phyloP scores from a whole-genome alignment of 2,113 vertebrate species.

The Aspiorhynchus laticeps region DNA sequence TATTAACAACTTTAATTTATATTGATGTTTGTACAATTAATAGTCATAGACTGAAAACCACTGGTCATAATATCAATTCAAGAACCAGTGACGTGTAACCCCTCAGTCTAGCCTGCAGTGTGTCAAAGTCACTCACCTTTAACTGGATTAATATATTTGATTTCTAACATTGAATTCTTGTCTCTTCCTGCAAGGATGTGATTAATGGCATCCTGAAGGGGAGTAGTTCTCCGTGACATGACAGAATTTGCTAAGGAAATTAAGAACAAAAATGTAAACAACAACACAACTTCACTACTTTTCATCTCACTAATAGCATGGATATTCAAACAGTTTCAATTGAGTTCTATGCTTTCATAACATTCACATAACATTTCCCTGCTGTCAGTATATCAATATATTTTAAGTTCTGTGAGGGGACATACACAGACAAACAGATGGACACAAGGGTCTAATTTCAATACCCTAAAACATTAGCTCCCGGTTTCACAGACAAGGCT shows the following conservation, averaged over 20 bases:
- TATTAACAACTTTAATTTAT: conserved; percentile 20
- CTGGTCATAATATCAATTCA: neutral
- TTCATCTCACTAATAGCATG: too few species aligned
- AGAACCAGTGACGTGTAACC: neutral
- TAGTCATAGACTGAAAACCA: neutral
- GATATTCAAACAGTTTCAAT: too few species aligned
- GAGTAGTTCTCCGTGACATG: conserved; percentile 12
- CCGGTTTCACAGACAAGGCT: too few species aligned
- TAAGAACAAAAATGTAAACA: neutral
- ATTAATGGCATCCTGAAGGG: conserved; percentile 9
- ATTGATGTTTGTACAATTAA: conserved; percentile 15
- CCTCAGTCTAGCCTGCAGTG: neutral
- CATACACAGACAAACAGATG: too few species aligned
- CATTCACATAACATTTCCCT: too few species aligned
- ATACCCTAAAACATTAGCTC: too few species aligned
- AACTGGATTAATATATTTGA: neutral
- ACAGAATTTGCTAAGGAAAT: conserved; percentile 6
- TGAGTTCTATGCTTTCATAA: too few species aligned
- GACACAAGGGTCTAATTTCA: too few species aligned
- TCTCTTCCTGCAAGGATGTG: conserved; percentile 8
- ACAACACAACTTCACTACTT: too few species aligned
- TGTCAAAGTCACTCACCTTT: conserved; percentile 11
- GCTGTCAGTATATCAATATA: too few species aligned
- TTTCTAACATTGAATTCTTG: conserved; percentile 6
- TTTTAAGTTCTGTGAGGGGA: neutral